phyloP scores from a whole-genome alignment of 2,888 invertebrate species.

The Dysmachus trigonus region DNA sequence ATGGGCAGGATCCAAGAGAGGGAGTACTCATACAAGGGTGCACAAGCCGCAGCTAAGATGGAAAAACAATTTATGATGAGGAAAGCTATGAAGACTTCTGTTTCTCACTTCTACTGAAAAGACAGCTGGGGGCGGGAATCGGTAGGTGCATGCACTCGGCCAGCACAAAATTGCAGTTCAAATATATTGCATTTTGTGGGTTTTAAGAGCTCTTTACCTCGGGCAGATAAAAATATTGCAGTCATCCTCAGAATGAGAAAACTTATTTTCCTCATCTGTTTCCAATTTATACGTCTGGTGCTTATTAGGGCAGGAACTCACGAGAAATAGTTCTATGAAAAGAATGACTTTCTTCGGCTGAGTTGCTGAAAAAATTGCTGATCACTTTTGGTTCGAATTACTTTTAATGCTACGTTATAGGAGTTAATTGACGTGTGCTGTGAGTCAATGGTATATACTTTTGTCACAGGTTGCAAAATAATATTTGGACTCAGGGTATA shows the following conservation, averaged over 20 bases:
- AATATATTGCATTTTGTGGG: conserved; percentile 15
- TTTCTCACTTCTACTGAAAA: conserved; percentile 2
- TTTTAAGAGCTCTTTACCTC: conserved; percentile 26
- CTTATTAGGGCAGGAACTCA: conserved; percentile 2
- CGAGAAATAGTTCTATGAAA: neutral
- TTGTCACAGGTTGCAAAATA: no score
- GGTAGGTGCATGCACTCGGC: neutral
- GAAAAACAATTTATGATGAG: conserved; percentile 14
- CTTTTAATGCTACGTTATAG: no score
- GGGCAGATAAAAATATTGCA: conserved; percentile 26
- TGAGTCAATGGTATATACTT: no score
- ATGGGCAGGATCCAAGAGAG: neutral
- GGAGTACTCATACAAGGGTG: neutral
- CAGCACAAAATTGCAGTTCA: neutral
- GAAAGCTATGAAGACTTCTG: neutral
- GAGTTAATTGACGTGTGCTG: no score
- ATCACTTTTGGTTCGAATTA: neutral
- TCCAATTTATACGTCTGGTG: neutral
- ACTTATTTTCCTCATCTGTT: conserved; percentile 30
- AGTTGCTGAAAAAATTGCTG: neutral
- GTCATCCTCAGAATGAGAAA: conserved; percentile 22
- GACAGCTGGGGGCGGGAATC: neutral
- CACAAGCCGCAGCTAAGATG: conserved; percentile 3
- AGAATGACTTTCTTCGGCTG: neutral
- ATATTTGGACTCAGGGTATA: no score